Evolutionary conservation across 2,797 vertebrate genomes (phyloP).

Genomic region (Myotis daubentonii): DNA sequence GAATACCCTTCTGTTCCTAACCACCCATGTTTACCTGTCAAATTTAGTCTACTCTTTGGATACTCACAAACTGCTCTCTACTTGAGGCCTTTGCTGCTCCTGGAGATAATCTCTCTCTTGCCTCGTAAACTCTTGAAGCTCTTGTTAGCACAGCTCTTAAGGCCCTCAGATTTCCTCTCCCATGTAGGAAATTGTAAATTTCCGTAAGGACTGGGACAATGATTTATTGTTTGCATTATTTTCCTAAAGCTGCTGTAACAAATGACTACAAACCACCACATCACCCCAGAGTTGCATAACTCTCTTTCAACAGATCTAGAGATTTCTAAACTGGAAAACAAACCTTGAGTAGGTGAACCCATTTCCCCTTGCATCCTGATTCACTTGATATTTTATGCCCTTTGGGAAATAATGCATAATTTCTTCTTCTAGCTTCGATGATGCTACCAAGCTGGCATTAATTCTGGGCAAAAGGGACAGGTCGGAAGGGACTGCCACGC

Average conservation of each 20-base stretch:
- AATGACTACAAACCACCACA: neutral
- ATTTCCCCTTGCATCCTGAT: neutral
- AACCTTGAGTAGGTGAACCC: neutral
- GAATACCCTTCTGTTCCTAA: neutral
- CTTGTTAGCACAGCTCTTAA: neutral
- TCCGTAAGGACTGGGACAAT: neutral
- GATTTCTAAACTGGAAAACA: slow-evolving; percentile 16
- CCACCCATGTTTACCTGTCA: neutral
- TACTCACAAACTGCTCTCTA: neutral
- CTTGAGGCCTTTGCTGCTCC: neutral
- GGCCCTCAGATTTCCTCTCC: neutral
- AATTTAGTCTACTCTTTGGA: neutral
- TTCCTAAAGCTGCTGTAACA: neutral
- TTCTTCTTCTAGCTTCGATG: neutral
- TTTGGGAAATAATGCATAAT: neutral
- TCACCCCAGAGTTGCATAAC: neutral
- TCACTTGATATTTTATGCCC: neutral
- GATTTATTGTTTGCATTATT: neutral
- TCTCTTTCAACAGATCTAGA: neutral
- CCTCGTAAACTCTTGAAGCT: neutral
- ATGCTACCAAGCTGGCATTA: neutral
- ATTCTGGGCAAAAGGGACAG: neutral
- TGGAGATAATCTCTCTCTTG: neutral
- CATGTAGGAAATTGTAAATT: neutral
- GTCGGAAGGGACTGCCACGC: neutral